These are phyloP conservation scores for Nomada hirtipes DNA, from an alignment of 2,888 invertebrate species.

Conservation along the genomic window DNA sequence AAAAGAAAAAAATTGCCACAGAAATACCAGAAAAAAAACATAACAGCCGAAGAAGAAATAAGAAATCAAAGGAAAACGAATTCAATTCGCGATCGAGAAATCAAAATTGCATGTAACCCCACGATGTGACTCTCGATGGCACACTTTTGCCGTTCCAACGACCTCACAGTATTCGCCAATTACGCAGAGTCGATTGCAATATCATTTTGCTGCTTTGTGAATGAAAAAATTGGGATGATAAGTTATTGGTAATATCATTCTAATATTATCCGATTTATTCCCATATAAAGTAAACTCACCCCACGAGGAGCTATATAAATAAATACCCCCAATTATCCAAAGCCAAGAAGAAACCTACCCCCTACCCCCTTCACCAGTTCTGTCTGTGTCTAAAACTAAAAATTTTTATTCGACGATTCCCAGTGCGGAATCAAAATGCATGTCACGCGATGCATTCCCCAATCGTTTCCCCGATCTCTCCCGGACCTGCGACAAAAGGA, in stretches of 20 bases:
- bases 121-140: constrained; percentile 22
- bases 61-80: constrained; percentile 12
- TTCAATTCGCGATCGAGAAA: constrained; percentile 19
- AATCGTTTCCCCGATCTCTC: constrained; percentile 14
- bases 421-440: background rate
- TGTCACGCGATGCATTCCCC: constrained; percentile 2
- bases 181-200: constrained; percentile 38
- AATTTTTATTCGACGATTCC: too few species aligned
- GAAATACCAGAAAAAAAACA: background rate
- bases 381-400: too few species aligned
- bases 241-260: too few species aligned
- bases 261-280: too few species aligned
- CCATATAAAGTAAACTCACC: too few species aligned
- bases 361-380: too few species aligned
- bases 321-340: too few species aligned
- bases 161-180: constrained; percentile 41
- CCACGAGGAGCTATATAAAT: too few species aligned
- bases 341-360: too few species aligned
- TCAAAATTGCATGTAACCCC: constrained; percentile 45
- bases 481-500: constrained; percentile 28
- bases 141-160: constrained; percentile 50
- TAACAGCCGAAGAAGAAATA: too few species aligned
- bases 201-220: constrained; percentile 11
- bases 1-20: background rate
- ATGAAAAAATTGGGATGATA: background rate